Conservation (phyloP, 2,888 invertebrate species). For the Drosophila ustulata region DNA sequence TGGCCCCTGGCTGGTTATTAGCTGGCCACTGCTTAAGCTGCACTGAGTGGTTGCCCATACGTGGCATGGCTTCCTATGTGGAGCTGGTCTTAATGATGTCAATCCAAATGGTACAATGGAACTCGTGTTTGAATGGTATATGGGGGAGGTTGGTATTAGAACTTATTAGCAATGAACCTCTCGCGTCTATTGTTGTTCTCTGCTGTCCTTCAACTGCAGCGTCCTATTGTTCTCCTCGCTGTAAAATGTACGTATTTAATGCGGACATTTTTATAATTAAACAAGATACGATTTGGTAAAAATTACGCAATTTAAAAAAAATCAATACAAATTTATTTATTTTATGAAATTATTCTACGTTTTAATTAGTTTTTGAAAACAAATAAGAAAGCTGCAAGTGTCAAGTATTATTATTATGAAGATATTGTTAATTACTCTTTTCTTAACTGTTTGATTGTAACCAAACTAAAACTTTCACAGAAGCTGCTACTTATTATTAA, state of each 20-base stretch:
- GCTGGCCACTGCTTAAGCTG: constrained; percentile 52
- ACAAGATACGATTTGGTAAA: constrained; percentile 50
- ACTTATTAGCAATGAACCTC: constrained; percentile 55
- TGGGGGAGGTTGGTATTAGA: constrained; percentile 29
- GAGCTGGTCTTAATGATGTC: constrained; percentile 75
- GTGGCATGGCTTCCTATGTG: constrained; percentile 35
- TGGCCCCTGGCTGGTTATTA: constrained; percentile 60
- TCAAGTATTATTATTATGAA: no score
- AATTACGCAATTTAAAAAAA: no score
- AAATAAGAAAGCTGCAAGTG: no score
- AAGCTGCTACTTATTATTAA: no score
- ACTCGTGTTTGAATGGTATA: constrained; percentile 44
- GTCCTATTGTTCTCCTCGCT: constrained; percentile 3
- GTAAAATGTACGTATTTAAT: constrained; percentile 64
- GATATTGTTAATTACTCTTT: no score
- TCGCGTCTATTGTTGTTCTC: constrained; percentile 24
- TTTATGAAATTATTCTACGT: no score
- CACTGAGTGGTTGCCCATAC: constrained; percentile 48
- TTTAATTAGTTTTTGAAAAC: no score
- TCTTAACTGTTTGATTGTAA: no score
- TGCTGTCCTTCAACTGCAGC: constrained; percentile 15
- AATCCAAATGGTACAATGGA: constrained; percentile 65
- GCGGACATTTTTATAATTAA: constrained; percentile 57
- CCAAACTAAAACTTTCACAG: no score
- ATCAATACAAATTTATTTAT: neutral